A percentile compares a stretch with the other conserved stretches of the same genome.
Evolutionary conservation across 2,113 vertebrate species (phyloP).

Genomic region (Amazona vittata): DNA sequence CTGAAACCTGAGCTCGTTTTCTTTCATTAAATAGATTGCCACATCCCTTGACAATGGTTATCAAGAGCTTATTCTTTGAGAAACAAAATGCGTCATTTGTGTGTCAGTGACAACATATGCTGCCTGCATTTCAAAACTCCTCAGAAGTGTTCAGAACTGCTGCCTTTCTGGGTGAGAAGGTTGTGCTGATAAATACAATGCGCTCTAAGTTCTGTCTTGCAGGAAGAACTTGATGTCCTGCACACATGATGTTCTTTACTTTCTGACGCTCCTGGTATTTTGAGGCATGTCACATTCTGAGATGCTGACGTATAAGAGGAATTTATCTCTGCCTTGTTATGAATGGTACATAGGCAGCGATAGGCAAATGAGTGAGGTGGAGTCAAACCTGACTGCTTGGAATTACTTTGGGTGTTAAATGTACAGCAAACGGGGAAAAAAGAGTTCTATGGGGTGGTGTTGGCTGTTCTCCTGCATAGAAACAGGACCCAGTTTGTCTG

Average conservation of each 20-base stretch:
- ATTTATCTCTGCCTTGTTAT: neutral
- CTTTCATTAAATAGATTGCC: neutral
- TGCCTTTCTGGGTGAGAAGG: neutral
- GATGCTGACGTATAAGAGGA: rapidly evolving
- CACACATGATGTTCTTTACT: neutral
- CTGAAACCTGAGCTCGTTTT: neutral
- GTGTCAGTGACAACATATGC: neutral
- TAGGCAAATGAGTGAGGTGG: neutral
- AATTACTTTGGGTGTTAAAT: neutral
- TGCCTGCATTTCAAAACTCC: neutral
- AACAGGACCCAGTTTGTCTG: neutral
- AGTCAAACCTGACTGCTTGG: neutral
- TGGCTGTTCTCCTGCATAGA: neutral
- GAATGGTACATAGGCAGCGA: neutral
- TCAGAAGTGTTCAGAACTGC: neutral
- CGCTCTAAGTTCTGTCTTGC: neutral
- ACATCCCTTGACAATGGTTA: neutral
- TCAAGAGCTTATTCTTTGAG: neutral
- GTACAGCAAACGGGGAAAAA: neutral
- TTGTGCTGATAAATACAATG: neutral
- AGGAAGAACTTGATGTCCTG: neutral
- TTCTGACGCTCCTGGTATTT: neutral
- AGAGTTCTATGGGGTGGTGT: neutral
- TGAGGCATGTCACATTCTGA: rapidly evolving
- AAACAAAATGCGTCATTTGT: neutral